Evolutionary conservation across 2,888 invertebrate genomes (phyloP).

Genomic region (Seira musarum): DNA sequence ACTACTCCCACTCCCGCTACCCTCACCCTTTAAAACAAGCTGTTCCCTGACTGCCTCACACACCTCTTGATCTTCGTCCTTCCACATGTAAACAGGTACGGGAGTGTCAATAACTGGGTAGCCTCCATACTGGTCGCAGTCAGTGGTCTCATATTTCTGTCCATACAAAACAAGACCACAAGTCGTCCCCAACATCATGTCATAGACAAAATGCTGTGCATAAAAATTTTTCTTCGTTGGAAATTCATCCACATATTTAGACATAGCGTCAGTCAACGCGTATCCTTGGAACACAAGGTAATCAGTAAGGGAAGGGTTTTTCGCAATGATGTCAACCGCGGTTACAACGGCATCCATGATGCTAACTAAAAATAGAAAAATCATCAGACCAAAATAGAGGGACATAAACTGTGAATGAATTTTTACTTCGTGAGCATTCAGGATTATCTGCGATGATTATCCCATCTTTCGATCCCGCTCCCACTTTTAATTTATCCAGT

Average conservation of each 20-base stretch:
- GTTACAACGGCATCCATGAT: constrained; percentile 7
- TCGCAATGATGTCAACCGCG: not conserved
- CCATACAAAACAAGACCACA: constrained; percentile 24
- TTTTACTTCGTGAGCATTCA: constrained; percentile 20
- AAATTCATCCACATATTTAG: constrained; percentile 32
- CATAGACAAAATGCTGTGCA: constrained; percentile 13
- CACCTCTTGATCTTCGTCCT: constrained; percentile 8
- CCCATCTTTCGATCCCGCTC: not conserved
- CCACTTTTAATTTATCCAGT: not conserved
- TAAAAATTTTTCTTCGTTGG: constrained; percentile 26
- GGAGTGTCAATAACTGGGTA: constrained; percentile 31
- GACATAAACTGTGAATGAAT: not conserved
- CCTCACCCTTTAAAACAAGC: not conserved
- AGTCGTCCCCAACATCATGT: constrained; percentile 30
- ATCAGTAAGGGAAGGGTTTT: constrained; percentile 23
- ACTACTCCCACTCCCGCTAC: not conserved
- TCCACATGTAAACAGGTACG: constrained; percentile 26
- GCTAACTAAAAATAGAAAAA: constrained; percentile 14
- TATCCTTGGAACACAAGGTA: constrained; percentile 37
- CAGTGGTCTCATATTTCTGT: not conserved
- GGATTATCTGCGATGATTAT: constrained; percentile 28
- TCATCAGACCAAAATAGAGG: not conserved
- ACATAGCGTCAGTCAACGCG: constrained; percentile 22
- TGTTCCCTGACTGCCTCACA: not conserved
- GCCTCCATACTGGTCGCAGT: constrained; percentile 35